Conservation (phyloP, 2,797 vertebrate genomes). For the Cirrhinus molitorella region DNA sequence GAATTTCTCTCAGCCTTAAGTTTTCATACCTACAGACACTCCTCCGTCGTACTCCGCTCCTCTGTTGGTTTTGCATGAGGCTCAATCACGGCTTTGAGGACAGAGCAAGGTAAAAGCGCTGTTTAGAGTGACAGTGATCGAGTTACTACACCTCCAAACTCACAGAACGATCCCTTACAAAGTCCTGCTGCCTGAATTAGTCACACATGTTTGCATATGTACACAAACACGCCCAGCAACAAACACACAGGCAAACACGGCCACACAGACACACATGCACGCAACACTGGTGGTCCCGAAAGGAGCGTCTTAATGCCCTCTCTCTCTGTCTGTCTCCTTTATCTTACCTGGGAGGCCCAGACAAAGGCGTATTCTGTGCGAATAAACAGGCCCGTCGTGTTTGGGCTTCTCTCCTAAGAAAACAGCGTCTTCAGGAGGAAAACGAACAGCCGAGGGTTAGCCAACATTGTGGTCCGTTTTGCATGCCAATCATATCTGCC, state of each 20-base stretch:
- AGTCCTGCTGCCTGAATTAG: conserved; percentile 67
- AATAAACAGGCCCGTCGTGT: conserved; percentile 78
- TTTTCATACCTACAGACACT: not conserved
- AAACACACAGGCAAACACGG: conserved; percentile 39
- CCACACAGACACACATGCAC: conserved; percentile 37
- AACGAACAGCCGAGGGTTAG: not conserved
- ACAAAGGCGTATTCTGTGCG: conserved; percentile 76
- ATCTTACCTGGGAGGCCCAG: conserved; percentile 73
- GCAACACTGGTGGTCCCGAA: conserved; percentile 75
- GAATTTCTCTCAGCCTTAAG: not conserved
- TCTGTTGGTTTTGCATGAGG: conserved; percentile 33
- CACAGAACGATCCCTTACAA: conserved; percentile 54
- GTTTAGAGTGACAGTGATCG: conserved; percentile 60
- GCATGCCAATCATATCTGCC: conserved; percentile 57
- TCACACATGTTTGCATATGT: conserved; percentile 76
- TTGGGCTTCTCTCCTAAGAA: conserved; percentile 76
- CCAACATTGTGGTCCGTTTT: conserved; percentile 48
- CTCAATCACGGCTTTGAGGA: conserved; percentile 23
- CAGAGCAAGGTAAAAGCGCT: conserved; percentile 52
- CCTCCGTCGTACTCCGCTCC: not conserved
- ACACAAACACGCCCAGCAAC: conserved; percentile 74
- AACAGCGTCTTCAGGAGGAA: conserved; percentile 60
- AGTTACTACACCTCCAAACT: conserved; percentile 57
- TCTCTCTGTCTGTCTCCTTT: conserved; percentile 58
- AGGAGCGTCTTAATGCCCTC: conserved; percentile 67